Evolutionary conservation across 1,140 invertebrate species (phyloP).

Genomic region (Holcopasites calliopsidis): DNA sequence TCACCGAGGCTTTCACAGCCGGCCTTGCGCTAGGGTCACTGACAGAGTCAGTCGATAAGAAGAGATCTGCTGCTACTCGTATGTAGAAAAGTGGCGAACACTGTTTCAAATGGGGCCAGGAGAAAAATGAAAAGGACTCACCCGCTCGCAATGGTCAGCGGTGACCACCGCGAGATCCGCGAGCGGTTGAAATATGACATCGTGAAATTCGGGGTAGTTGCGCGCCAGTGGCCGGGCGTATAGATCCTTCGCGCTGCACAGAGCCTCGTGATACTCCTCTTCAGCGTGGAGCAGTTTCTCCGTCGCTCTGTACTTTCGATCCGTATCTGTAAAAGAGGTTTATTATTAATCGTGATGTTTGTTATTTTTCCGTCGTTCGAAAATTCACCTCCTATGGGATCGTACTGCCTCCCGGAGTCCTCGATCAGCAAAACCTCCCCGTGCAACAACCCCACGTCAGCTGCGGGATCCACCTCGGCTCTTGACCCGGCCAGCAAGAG

Average conservation of each 20-base stretch:
- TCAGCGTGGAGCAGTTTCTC: slow-evolving; percentile 79
- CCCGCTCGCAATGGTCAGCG: slow-evolving; percentile 78
- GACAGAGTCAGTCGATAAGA: slow-evolving; percentile 55
- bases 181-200: slow-evolving; percentile 79
- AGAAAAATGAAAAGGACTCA: slow-evolving; percentile 55
- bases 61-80: slow-evolving; percentile 13
- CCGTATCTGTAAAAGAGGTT: slow-evolving; percentile 68
- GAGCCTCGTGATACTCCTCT: slow-evolving; percentile 77
- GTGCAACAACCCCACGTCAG: slow-evolving; percentile 81
- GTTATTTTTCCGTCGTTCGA: no score
- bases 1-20: slow-evolving; percentile 3
- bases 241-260: slow-evolving; percentile 78
- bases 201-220: slow-evolving; percentile 78
- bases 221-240: slow-evolving; percentile 79
- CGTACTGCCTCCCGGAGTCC: slow-evolving; percentile 79
- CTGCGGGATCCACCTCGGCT: slow-evolving; percentile 82
- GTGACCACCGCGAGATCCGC: slow-evolving; percentile 78
- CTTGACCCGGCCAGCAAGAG: slow-evolving; percentile 82
- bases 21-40: neutral
- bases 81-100: neutral
- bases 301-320: slow-evolving; percentile 76
- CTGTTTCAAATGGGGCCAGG: no score
- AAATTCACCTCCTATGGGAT: slow-evolving; percentile 77
- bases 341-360: no score
- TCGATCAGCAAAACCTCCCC: slow-evolving; percentile 83